Percentiles rank a stretch among this genome's conserved stretches.
These are phyloP conservation scores for Melanotaenia nigrans DNA, from an alignment of 2,797 vertebrate species.

Conservation along the genomic window DNA sequence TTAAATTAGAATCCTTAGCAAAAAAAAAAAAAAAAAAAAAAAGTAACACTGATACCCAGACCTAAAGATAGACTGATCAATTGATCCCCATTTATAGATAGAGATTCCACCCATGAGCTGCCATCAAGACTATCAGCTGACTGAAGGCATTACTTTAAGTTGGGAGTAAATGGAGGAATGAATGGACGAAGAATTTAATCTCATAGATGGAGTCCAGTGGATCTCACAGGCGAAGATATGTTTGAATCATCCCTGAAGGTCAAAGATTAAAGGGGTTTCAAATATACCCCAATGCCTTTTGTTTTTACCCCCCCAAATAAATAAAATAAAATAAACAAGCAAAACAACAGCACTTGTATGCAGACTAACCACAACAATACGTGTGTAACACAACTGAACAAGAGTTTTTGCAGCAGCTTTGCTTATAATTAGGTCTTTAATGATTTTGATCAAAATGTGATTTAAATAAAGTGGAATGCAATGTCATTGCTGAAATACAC, in stretches of 20 bases:
- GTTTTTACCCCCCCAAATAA: background rate
- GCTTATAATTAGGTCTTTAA: slow-evolving; percentile 8
- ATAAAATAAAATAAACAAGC: too few relatives aligned
- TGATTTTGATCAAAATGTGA: slow-evolving; percentile 22
- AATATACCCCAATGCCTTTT: slow-evolving; percentile 7
- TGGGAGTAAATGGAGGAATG: slow-evolving; percentile 14
- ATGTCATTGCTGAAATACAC: slow-evolving; percentile 47
- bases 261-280: slow-evolving; percentile 14
- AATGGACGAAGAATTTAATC: slow-evolving; percentile 10
- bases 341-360: background rate
- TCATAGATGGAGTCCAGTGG: slow-evolving; percentile 17
- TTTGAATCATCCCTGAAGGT: slow-evolving; percentile 30
- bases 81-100: slow-evolving; percentile 45
- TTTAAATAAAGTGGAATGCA: slow-evolving; percentile 19
- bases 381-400: background rate
- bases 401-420: slow-evolving; percentile 5
- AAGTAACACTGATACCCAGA: slow-evolving; percentile 2
- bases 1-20: slow-evolving; percentile 13
- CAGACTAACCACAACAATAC: background rate
- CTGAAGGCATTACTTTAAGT: slow-evolving; percentile 21
- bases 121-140: slow-evolving; percentile 40
- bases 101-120: slow-evolving; percentile 33
- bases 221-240: slow-evolving; percentile 12
- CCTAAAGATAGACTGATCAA: slow-evolving; percentile 45
- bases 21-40: background rate